Base-by-base conservation (phyloP, 2,888 invertebrate genomes). In the Pristionchus japonicus region DNA sequence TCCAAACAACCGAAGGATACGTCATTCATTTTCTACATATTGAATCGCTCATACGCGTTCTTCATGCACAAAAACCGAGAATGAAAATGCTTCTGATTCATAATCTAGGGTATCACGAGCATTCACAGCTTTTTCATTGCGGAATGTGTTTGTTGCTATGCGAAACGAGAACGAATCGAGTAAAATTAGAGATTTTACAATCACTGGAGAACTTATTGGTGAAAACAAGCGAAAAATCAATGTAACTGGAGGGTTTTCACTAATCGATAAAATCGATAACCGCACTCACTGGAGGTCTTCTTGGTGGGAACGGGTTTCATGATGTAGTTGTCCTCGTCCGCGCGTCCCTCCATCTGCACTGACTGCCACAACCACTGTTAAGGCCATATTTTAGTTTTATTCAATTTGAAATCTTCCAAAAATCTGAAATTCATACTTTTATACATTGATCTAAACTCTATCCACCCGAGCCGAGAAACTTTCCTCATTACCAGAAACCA, bases 321-420 rank as follows among this genome's bases (percentile, higher is more conserved):
- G 34, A 61, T 57, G 43, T 57, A 87, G 34, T 49, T 52, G 1
- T 86, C 88, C 49, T 89, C 89, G 20, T 57, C 40, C 20, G 88
- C 70, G 34, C 89, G 89, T 31, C 89, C 84, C n/a, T 49, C 83
- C 37, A 67, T 27, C 37, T 85, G 47, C n/a, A 89, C 70, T 31
- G 89, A 89, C 61, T 80, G 80, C 89, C 89, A 89, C 20, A 89
- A 61, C 89, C 89, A 89, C 89, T 89, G 82, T 85, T 86, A 85
- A 23, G 20, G 57, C 23, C 64, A 20, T 57, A 57, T 57, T 57
- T 70, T 37, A 37, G 37, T 70, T 9, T 37, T 17, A 70, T 37
- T 70, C 4, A 67, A 70, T 17, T 70, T 23, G 20, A 15, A 37
- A 31, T 40, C 43, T n/a, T n/a, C n/a, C n/a, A n/a, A n/a, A n/a